These are phyloP conservation scores for Halcyon chelicuti DNA, from an alignment of 2,797 vertebrate species.

Conservation along the genomic window DNA sequence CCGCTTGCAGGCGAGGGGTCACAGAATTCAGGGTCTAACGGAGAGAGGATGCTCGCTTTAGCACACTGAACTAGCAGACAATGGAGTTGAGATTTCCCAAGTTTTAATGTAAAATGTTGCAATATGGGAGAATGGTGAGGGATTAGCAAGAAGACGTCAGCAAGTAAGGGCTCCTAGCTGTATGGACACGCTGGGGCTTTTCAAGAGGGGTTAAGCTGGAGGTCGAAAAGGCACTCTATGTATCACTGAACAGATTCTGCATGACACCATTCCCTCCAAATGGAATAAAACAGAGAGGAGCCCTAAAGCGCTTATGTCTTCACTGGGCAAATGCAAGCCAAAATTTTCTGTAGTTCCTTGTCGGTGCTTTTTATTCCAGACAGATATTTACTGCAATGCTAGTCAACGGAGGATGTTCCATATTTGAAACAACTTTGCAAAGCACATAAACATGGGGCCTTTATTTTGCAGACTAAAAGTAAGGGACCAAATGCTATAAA, in stretches of 20 bases:
- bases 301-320: background rate
- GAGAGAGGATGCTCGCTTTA: constrained; percentile 5
- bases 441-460: background rate
- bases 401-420: background rate
- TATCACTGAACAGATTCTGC: background rate
- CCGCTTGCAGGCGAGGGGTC: constrained; percentile 95
- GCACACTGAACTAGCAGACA: background rate
- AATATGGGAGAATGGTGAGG: background rate
- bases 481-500: constrained; percentile 15
- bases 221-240: background rate
- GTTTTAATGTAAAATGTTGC: background rate
- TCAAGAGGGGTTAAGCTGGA: background rate
- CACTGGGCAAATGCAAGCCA: background rate
- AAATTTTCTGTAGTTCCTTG: background rate
- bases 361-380: background rate
- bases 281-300: background rate
- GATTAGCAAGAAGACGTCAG: background rate
- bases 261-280: background rate
- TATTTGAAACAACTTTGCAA: constrained; percentile 15
- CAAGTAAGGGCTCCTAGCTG: background rate
- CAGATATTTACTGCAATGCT: background rate
- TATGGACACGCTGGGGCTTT: background rate
- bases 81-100: accelerated
- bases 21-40: constrained; percentile 96
- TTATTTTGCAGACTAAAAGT: constrained; percentile 24